Conservation (phyloP, 2,888 invertebrate species). For the Leucoptera coffeella region DNA sequence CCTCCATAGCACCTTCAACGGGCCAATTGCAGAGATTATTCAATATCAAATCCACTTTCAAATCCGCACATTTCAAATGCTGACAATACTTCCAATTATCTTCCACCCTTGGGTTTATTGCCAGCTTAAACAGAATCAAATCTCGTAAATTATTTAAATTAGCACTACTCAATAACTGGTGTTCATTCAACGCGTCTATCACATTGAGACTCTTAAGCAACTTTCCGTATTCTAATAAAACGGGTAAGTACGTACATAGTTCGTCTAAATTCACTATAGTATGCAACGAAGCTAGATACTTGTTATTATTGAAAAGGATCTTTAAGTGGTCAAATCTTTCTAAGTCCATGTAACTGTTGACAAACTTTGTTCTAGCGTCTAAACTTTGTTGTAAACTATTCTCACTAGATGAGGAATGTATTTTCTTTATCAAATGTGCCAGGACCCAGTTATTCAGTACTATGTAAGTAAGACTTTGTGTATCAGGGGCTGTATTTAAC, state of each 20-base stretch:
- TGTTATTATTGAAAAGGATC: constrained; percentile 48
- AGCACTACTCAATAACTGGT: constrained; percentile 35
- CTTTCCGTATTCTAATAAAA: constrained; percentile 30
- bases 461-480: constrained; percentile 55
- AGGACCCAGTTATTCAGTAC: constrained; percentile 63
- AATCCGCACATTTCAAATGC: constrained; percentile 38
- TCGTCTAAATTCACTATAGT: constrained; percentile 46
- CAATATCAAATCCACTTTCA: constrained; percentile 45
- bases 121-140: constrained; percentile 51
- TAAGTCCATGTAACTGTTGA: constrained; percentile 56
- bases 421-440: constrained; percentile 60
- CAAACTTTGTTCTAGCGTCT: constrained; percentile 51
- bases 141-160: constrained; percentile 54
- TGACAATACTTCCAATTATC: constrained; percentile 46
- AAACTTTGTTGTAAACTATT: constrained; percentile 38
- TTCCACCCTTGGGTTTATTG: constrained; percentile 38
- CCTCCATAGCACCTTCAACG: constrained; percentile 45
- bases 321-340: constrained; percentile 47
- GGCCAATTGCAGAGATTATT: constrained; percentile 52
- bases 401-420: constrained; percentile 50
- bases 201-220: constrained; percentile 44
- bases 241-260: constrained; percentile 44
- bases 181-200: constrained; percentile 54
- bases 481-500: constrained; percentile 33
- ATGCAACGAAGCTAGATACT: constrained; percentile 54